Conservation (phyloP, 2,113 vertebrate genomes). For the Psettodes erumei region DNA sequence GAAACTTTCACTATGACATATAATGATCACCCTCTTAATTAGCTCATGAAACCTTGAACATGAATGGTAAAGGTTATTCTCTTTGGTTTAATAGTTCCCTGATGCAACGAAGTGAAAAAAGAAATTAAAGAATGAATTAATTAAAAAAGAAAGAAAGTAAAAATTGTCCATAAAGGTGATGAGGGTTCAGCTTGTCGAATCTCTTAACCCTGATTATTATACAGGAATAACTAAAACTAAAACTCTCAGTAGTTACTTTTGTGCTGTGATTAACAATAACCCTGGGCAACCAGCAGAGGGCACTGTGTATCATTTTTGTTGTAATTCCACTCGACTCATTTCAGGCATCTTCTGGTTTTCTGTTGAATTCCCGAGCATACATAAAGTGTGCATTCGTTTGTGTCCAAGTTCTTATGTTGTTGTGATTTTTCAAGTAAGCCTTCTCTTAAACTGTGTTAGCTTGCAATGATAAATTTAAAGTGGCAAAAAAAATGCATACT, state of each 20-base stretch:
- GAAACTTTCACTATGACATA: not conserved
- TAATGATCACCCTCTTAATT: not conserved
- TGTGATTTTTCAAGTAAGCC: not conserved
- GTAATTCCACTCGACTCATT: not conserved
- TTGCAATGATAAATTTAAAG: not conserved
- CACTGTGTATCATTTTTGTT: conserved; percentile 22
- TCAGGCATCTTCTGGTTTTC: not conserved
- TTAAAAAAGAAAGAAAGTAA: too few relatives aligned
- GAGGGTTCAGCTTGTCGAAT: not conserved
- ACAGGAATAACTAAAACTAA: not conserved
- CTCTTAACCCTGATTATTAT: not conserved
- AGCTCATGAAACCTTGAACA: not conserved
- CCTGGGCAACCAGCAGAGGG: conserved; percentile 57
- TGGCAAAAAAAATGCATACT: not conserved
- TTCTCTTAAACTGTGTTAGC: not conserved
- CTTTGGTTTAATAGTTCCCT: not conserved
- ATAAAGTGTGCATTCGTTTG: too few relatives aligned
- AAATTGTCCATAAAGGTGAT: not conserved
- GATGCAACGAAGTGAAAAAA: not conserved
- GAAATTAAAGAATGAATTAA: not conserved
- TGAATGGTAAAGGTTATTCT: not conserved
- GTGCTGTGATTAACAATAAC: not conserved
- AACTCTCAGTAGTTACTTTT: not conserved
- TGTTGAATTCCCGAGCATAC: not conserved
- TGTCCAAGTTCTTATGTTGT: not conserved